A percentile compares a stretch with the other conserved stretches of the same genome.
Conservation (phyloP, 1,140 invertebrate genomes). For the Heliothis virescens region DNA sequence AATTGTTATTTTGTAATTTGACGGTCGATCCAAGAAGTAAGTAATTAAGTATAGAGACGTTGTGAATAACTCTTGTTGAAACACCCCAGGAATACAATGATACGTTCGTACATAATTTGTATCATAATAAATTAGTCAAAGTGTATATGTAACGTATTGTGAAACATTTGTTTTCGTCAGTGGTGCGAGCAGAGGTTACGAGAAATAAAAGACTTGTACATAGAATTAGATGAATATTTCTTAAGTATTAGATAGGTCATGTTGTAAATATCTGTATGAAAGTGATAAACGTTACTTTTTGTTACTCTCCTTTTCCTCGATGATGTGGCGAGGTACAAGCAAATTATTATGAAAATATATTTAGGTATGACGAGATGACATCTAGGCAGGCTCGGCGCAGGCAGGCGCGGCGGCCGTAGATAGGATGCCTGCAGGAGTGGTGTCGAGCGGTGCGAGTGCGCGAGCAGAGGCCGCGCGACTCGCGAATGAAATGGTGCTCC, state of each 20-base stretch:
- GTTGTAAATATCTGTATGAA: constrained; percentile 40
- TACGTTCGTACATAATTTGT: constrained; percentile 2
- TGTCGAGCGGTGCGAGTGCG: not conserved
- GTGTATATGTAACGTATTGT: not conserved
- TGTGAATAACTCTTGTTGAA: too few relatives aligned
- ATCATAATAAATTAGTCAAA: not conserved
- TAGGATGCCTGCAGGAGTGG: constrained; percentile 1
- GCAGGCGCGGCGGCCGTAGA: not conserved
- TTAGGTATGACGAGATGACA: not conserved
- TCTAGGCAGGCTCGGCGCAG: too few relatives aligned
- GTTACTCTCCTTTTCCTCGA: constrained; percentile 23
- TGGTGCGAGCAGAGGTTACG: not conserved
- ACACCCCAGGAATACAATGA: not conserved
- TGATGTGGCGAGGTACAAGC: not conserved
- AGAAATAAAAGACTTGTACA: constrained; percentile 34
- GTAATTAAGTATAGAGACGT: too few relatives aligned
- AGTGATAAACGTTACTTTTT: constrained; percentile 14
- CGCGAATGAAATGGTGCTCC: constrained; percentile 43
- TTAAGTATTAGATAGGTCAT: constrained; percentile 33
- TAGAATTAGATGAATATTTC: constrained; percentile 13
- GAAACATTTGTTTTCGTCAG: not conserved
- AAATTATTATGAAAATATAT: constrained; percentile 20
- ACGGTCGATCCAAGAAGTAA: constrained; percentile 1
- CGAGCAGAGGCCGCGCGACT: constrained; percentile 4
- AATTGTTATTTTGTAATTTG: not conserved